These are phyloP conservation scores for Zele albiditarsus DNA, from an alignment of 2,888 invertebrate species.

Conservation along the genomic window DNA sequence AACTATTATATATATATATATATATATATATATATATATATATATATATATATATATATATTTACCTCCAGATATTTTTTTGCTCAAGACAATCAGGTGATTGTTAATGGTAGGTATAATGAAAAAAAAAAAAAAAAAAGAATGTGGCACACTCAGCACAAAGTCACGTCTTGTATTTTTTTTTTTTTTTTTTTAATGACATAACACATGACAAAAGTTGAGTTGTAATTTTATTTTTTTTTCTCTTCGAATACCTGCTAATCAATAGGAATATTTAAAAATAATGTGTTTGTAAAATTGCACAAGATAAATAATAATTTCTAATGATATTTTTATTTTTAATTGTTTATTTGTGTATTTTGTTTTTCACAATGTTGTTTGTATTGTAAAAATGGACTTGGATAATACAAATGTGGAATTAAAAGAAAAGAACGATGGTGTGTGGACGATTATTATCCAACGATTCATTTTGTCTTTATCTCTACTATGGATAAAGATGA, in stretches of 20 bases:
- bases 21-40: not conserved
- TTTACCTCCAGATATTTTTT: conserved; percentile 8
- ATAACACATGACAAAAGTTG: not conserved
- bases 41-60: not conserved
- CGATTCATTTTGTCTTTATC: conserved; percentile 29
- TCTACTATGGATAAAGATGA: not conserved
- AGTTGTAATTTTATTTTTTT: not conserved
- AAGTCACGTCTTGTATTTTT: conserved; percentile 10
- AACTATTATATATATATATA: not conserved
- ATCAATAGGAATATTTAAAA: not conserved
- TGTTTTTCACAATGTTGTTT: conserved; percentile 10
- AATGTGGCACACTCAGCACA: not conserved
- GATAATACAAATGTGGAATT: not conserved
- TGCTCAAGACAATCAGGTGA: conserved; percentile 25
- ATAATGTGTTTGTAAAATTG: not conserved
- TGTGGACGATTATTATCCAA: conserved; percentile 35
- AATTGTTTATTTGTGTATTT: not conserved
- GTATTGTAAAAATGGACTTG: not conserved
- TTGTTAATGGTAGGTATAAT: conserved; percentile 15
- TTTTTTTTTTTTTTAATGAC: not conserved
- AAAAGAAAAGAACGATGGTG: conserved; percentile 21
- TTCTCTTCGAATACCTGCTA: not conserved
- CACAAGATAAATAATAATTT: not conserved
- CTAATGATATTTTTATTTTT: not conserved
- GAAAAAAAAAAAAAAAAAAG: conserved; percentile 3